Evolutionary conservation across 2,797 vertebrate genomes (phyloP), one percentile per base, ranked within the genome.

Genomic region (Propithecus perrieri): DNA sequence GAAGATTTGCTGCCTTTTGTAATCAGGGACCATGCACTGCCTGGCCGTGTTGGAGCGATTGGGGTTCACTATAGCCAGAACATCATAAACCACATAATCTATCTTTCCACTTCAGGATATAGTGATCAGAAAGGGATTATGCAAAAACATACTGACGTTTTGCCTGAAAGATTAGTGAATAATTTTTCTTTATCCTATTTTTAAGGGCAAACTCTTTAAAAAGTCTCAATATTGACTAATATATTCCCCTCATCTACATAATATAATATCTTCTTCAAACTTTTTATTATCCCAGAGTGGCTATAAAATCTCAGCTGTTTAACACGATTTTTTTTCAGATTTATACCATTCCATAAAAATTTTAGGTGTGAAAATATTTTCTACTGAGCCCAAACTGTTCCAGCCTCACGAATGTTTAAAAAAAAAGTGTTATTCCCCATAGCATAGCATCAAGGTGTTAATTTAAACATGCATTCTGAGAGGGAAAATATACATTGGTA

Each of bases 291-390:
- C 85, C 90, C 93, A 94, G 86, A 97, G 93, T 94, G 93, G 61
- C 85, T 94, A 85, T 98, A 98, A 98, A 98, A 6, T 93, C 94
- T 98, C 92, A 98, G 93, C 93, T 84, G 81, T 93, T 98, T 91
- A 95, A 97, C 65, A 95, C 95, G 67, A 59, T 41, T 83, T 96
- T 63, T 57, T 95, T 98, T 96, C 93, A 41, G 57, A 97, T 97
- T 97, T 96, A 98, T 72, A 95, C 80, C 79, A 81, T 91, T 88
- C 57, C 83, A 95, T 97, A 97, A 96, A 97, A 67, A 41, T 94
- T 97, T 91, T 83, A 87, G 33, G 20, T 91, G 67, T 72, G 91
- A 94, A 92, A 96, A 85, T 95, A 74, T 97, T 96, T 97, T 93
- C 67, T 91, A 61, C 85, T 89, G 65, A 95, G 13, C 75, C 85